phyloP scores from a whole-genome alignment of 2,888 invertebrate species.

The Harpalus rubripes region DNA sequence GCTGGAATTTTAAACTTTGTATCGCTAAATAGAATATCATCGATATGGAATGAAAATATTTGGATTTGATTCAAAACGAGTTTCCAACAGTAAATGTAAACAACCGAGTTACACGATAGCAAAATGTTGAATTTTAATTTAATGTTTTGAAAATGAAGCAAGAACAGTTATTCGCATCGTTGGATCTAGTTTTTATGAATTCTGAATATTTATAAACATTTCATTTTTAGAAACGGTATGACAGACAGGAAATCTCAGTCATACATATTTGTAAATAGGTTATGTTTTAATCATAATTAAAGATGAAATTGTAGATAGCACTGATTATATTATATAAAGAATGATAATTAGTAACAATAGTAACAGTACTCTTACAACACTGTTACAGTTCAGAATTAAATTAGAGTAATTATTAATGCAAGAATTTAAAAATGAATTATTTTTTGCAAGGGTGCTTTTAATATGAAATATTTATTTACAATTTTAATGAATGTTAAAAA shows the following conservation, averaged over 20 bases:
- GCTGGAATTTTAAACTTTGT: slow-evolving; percentile 13
- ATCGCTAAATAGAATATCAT: slow-evolving; percentile 23
- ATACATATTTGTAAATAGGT: background rate
- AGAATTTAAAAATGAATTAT: background rate
- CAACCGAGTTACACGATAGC: slow-evolving; percentile 9
- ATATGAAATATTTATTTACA: no score
- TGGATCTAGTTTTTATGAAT: background rate
- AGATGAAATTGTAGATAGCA: background rate
- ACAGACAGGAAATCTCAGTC: background rate
- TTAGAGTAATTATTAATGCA: background rate
- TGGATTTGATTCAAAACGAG: slow-evolving; percentile 30
- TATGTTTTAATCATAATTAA: background rate
- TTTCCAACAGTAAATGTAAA: slow-evolving; percentile 14
- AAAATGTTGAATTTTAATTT: slow-evolving; percentile 14
- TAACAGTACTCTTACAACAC: background rate
- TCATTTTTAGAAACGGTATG: background rate
- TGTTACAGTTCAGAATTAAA: background rate
- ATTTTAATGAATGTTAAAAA: no score
- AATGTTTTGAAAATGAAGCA: slow-evolving; percentile 29
- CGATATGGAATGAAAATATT: slow-evolving; percentile 28
- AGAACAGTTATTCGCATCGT: slow-evolving; percentile 20
- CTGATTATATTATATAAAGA: background rate
- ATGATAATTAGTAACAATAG: background rate
- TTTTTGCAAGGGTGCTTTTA: no score
- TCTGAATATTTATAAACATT: slow-evolving; percentile 26